Evolutionary conservation across 1,140 invertebrate species (phyloP).

Genomic region (Aphis craccivora): DNA sequence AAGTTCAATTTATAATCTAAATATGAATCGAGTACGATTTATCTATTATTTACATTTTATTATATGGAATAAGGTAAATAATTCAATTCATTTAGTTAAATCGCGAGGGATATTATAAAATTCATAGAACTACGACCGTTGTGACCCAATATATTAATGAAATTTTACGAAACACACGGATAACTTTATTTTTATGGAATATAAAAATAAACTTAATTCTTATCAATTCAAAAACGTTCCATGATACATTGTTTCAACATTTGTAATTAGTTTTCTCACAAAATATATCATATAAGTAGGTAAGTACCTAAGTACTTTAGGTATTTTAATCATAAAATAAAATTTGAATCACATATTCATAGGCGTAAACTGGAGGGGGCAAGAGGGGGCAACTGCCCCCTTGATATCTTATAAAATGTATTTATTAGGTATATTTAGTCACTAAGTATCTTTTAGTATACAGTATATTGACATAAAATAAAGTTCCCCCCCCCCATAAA

Average conservation of each 20-base stretch:
- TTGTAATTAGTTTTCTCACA: background rate
- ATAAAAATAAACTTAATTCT: background rate
- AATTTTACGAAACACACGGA: background rate
- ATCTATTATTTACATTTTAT: background rate
- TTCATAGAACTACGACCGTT: background rate
- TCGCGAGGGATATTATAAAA: background rate
- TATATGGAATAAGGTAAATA: background rate
- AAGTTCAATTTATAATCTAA: background rate
- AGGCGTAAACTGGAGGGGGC: too few species aligned
- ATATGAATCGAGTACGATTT: background rate
- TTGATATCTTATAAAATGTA: too few species aligned
- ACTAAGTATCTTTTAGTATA: too few species aligned
- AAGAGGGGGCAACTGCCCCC: too few species aligned
- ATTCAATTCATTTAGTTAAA: background rate
- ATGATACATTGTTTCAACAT: background rate
- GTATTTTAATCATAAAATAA: too few species aligned
- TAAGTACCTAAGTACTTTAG: background rate
- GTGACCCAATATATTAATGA: background rate
- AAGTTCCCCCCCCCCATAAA: too few species aligned
- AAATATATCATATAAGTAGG: background rate
- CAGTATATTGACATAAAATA: too few species aligned
- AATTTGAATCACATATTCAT: too few species aligned
- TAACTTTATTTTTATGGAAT: background rate
- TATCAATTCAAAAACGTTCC: background rate
- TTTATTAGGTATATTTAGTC: too few species aligned